Conservation (phyloP, 2,113 vertebrate species). For the Macrotus californicus region DNA sequence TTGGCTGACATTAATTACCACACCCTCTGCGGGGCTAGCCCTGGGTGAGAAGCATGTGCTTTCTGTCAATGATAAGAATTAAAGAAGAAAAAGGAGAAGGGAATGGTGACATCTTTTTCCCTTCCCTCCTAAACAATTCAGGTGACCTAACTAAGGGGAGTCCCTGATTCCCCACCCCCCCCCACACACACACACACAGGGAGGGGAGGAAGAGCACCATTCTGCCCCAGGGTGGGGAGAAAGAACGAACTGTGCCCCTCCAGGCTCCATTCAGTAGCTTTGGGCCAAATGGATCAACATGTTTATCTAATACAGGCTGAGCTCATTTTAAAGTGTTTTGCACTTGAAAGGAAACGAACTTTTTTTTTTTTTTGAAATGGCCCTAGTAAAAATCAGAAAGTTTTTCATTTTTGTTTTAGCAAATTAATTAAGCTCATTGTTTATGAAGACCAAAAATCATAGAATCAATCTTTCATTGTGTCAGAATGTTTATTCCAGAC, state of each 20-base stretch:
- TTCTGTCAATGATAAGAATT: neutral
- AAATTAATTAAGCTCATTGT: neutral
- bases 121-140: neutral
- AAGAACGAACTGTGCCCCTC: slow-evolving; percentile 46
- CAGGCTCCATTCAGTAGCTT: neutral
- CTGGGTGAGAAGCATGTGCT: neutral
- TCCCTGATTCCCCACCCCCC: neutral
- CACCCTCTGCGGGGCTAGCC: neutral
- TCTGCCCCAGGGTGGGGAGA: neutral
- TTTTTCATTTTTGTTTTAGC: slow-evolving; percentile 26
- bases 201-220: slow-evolving; percentile 45
- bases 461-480: slow-evolving; percentile 27
- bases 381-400: slow-evolving; percentile 29
- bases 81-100: neutral
- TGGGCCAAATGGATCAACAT: slow-evolving; percentile 47
- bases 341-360: slow-evolving; percentile 50
- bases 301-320: slow-evolving; percentile 64
- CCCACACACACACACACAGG: neutral
- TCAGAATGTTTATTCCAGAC: slow-evolving; percentile 42
- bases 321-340: slow-evolving; percentile 13
- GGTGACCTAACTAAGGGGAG: neutral
- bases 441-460: slow-evolving; percentile 40
- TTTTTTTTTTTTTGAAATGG: slow-evolving; percentile 24
- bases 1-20: neutral
- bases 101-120: neutral